phyloP scores from a whole-genome alignment of 2,888 invertebrate genomes.

The Cybosia mesomella region DNA sequence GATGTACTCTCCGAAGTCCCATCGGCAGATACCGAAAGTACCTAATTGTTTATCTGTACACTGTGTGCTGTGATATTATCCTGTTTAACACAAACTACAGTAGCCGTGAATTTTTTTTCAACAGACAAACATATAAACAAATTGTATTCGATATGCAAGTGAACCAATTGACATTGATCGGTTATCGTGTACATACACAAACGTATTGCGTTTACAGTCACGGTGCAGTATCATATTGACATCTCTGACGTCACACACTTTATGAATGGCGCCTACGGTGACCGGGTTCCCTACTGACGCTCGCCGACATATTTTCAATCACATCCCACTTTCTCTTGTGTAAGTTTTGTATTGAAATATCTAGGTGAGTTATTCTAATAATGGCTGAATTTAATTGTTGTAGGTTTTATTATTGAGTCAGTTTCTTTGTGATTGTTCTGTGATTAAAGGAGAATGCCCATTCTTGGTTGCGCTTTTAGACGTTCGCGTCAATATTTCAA shows the following conservation, averaged over 20 bases:
- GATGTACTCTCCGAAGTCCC: no score
- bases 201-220: not conserved
- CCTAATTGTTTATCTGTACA: no score
- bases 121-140: constrained; percentile 8
- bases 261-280: constrained; percentile 21
- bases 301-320: constrained; percentile 18
- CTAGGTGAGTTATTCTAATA: not conserved
- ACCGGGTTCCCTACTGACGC: constrained; percentile 21
- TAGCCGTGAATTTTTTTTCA: no score
- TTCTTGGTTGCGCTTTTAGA: no score
- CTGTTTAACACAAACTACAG: no score
- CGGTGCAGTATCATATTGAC: constrained; percentile 24
- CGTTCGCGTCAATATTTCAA: no score
- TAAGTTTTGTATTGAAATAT: constrained; percentile 7
- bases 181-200: constrained; percentile 13
- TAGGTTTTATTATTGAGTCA: no score
- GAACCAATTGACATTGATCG: constrained; percentile 17
- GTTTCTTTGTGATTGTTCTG: not conserved
- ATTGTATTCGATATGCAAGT: not conserved
- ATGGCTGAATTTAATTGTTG: not conserved
- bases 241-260: constrained; percentile 22
- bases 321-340: constrained; percentile 4
- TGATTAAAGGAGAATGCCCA: no score
- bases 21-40: no score
- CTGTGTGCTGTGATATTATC: no score